These are phyloP conservation scores for Hyles lineata DNA, from an alignment of 2,888 invertebrate genomes.

Conservation along the genomic window DNA sequence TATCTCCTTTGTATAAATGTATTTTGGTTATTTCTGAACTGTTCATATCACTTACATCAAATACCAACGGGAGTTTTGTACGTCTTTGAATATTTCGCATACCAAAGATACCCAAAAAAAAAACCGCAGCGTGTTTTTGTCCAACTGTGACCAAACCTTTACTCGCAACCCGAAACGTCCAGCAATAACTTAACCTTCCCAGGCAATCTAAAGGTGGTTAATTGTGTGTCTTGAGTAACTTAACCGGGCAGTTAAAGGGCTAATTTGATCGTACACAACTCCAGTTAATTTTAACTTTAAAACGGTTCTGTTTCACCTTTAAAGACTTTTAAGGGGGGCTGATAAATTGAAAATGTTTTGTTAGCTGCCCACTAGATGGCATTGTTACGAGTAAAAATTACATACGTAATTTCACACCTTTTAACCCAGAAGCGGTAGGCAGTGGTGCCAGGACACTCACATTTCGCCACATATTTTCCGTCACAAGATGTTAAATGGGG, in stretches of 20 bases:
- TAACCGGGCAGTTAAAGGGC: conserved; percentile 26
- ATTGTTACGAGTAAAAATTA: conserved; percentile 41
- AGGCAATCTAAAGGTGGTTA: conserved; percentile 24
- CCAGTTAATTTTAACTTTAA: conserved; percentile 41
- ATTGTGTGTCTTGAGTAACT: conserved; percentile 17
- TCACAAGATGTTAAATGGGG: no score
- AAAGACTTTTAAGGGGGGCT: conserved; percentile 28
- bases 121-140: neutral
- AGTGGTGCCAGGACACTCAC: no score
- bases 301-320: conserved; percentile 40
- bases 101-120: neutral
- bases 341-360: neutral
- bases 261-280: conserved; percentile 38
- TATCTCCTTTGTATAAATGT: no score
- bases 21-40: no score
- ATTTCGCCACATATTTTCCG: no score
- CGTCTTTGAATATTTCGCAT: neutral
- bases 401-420: no score
- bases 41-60: no score
- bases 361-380: conserved; percentile 19
- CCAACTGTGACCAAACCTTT: neutral
- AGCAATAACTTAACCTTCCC: neutral
- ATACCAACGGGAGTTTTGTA: no score
- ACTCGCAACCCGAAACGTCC: neutral
- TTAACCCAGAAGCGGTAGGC: no score